Conservation (phyloP, 1,140 invertebrate genomes). For the Drosophila funebris region DNA sequence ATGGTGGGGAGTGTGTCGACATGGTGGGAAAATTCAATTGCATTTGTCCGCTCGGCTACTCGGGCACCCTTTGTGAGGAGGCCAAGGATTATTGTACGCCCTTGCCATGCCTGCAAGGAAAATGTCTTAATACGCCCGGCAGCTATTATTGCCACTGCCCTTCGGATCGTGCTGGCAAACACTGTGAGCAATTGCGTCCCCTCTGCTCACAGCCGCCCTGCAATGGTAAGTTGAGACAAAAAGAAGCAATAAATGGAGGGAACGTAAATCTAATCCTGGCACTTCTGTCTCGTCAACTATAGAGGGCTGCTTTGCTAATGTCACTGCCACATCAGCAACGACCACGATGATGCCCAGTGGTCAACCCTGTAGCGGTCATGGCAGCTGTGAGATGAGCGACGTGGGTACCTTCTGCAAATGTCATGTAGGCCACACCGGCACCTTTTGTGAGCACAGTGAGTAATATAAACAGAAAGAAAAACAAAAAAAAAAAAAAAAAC, state of each 20-base stretch:
- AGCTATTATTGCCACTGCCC: slow-evolving; percentile 96
- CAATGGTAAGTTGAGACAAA: slow-evolving; percentile 75
- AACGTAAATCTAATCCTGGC: slow-evolving; percentile 52
- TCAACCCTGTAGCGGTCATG: slow-evolving; percentile 90
- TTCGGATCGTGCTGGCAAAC: slow-evolving; percentile 93
- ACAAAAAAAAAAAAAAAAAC: slow-evolving; percentile 19
- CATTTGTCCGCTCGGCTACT: slow-evolving; percentile 91
- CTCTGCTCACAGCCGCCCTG: slow-evolving; percentile 86
- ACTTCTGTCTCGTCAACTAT: slow-evolving; percentile 35
- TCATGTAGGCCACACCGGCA: slow-evolving; percentile 90
- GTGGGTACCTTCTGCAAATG: slow-evolving; percentile 89
- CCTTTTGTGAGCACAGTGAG: slow-evolving; percentile 90
- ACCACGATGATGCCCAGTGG: slow-evolving; percentile 77
- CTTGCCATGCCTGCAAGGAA: slow-evolving; percentile 91
- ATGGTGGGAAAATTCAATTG: slow-evolving; percentile 89
- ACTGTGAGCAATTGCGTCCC: slow-evolving; percentile 90
- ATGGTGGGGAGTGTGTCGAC: slow-evolving; percentile 91
- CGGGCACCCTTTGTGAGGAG: slow-evolving; percentile 91
- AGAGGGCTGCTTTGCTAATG: slow-evolving; percentile 82
- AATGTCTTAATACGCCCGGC: slow-evolving; percentile 92
- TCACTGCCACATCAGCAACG: slow-evolving; percentile 50
- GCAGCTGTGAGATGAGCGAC: slow-evolving; percentile 88
- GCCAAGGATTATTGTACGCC: slow-evolving; percentile 93
- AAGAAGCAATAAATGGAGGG: not conserved
- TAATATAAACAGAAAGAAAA: slow-evolving; percentile 43